Base-by-base conservation (phyloP, 2,888 invertebrate species). In the Agrotis segetum region DNA sequence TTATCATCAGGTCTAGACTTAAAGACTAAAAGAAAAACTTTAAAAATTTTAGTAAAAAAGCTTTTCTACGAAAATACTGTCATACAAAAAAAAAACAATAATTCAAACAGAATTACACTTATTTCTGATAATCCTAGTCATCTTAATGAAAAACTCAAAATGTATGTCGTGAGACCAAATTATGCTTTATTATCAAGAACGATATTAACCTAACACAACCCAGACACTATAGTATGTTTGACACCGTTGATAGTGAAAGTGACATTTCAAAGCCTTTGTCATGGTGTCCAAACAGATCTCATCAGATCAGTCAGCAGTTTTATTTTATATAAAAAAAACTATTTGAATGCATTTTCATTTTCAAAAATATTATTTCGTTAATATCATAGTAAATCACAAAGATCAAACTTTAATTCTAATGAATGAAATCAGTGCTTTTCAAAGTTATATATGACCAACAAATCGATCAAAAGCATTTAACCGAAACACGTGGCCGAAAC, bases 381-480 rank as follows among this genome's bases (percentile, higher is more conserved):
- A 19, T 9, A 24, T 16, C 9, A 29, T 24, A 17, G 7, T 46
- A 40, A 53, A 21, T 0, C 24, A 14, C 6, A 19, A 74, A 71
- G n/a, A 52, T 71, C 64, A 66, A 74, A 75, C 64, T 67, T 19
- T 67, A 72, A 64, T 11, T n/a, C 7, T 70, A 76, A 82, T 82
- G 61, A 80, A 79, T 77, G 75, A 75, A 73, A 82, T 62, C 69
- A 11, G n/a, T 74, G 17, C 60, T 71, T 55, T 65, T 74, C 63
- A 79, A 77, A 79, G 63, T 77, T 68, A 83, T 73, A 82, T 79
- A 85, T 85, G 61, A 81, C 69, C 79, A 71, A 55, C 74, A 76
- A 79, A 84, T 84, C 80, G 72, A 82, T 84, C 77, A 75, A 71
- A 68, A 63, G 69, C 77, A 71, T 79, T 74, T 71, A 77, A 77